A percentile compares a stretch with the other conserved stretches of the same genome.
Evolutionary conservation across 2,888 invertebrate species (phyloP).

Genomic region (Panzeria rudis): DNA sequence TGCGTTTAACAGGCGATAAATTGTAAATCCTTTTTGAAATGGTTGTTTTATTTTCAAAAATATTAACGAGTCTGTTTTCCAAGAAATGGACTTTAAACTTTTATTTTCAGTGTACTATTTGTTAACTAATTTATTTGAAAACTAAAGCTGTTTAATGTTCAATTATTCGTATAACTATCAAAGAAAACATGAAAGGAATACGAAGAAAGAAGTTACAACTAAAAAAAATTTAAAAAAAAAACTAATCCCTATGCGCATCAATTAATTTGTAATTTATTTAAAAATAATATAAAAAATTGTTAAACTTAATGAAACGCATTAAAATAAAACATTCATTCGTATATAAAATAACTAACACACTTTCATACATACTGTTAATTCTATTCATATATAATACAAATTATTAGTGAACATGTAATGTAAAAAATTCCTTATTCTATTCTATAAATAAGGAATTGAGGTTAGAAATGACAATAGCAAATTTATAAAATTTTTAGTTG

Average conservation of each 20-base stretch:
- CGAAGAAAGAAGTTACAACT: constrained; percentile 69
- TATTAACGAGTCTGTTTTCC: constrained; percentile 43
- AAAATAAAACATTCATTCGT: constrained; percentile 14
- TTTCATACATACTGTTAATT: constrained; percentile 23
- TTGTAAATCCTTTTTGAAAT: constrained; percentile 6
- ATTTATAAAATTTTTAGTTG: constrained; percentile 13
- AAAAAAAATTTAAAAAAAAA: constrained; percentile 64
- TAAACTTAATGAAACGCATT: constrained; percentile 55
- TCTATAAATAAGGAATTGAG: constrained; percentile 44
- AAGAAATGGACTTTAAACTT: constrained; percentile 64
- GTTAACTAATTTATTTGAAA: constrained; percentile 30
- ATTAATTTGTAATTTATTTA: constrained; percentile 84
- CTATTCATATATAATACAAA: constrained; percentile 15
- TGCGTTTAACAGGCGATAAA: constrained; percentile 56
- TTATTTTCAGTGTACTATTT: constrained; percentile 28
- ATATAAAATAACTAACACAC: constrained; percentile 39
- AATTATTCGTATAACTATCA: constrained; percentile 47
- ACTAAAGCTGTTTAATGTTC: constrained; percentile 55
- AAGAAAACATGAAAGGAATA: constrained; percentile 37
- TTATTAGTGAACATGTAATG: constrained; percentile 18
- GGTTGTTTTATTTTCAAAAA: constrained; percentile 15
- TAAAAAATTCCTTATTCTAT: constrained; percentile 32
- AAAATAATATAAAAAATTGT: constrained; percentile 65
- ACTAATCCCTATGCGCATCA: constrained; percentile 83
- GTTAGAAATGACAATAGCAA: constrained; percentile 32